Percentiles rank a stretch among this genome's conserved stretches.
Conservation (phyloP, 2,797 vertebrate species). For the Cirrhinus molitorella region DNA sequence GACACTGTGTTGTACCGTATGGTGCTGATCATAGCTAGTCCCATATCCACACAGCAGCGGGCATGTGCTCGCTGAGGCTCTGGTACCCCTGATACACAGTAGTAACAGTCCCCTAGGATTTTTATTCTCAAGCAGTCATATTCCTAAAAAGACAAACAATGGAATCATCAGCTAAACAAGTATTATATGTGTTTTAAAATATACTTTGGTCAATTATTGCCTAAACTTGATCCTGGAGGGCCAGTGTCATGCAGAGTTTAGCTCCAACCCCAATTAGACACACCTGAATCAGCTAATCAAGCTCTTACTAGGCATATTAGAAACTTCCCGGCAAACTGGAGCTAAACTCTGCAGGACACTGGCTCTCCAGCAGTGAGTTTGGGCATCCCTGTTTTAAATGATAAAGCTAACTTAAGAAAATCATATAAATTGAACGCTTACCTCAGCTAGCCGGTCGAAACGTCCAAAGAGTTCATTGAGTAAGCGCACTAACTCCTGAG, state of each 20-base stretch:
- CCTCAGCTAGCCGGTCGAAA: conserved; percentile 80
- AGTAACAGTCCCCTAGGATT: conserved; percentile 97
- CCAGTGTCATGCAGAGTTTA: no score
- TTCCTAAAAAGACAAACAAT: conserved; percentile 78
- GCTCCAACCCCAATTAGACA: no score
- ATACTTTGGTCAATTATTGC: no score
- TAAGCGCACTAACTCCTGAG: conserved; percentile 79
- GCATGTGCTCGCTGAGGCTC: conserved; percentile 94
- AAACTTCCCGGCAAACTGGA: no score
- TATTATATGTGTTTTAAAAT: neutral
- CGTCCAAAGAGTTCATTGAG: conserved; percentile 83
- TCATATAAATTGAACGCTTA: conserved; percentile 50
- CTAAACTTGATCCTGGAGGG: no score
- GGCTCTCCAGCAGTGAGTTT: no score
- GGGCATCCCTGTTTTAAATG: neutral
- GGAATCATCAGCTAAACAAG: neutral
- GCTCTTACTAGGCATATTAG: no score
- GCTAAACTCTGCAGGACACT: no score
- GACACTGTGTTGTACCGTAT: conserved; percentile 80
- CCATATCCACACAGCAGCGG: conserved; percentile 95
- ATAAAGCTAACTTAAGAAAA: neutral
- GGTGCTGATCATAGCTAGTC: conserved; percentile 95
- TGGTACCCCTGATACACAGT: conserved; percentile 94
- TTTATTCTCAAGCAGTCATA: conserved; percentile 96
- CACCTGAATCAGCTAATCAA: no score